These are phyloP conservation scores for Sciurus niger DNA, from an alignment of 2,113 vertebrate species.

Conservation along the genomic window DNA sequence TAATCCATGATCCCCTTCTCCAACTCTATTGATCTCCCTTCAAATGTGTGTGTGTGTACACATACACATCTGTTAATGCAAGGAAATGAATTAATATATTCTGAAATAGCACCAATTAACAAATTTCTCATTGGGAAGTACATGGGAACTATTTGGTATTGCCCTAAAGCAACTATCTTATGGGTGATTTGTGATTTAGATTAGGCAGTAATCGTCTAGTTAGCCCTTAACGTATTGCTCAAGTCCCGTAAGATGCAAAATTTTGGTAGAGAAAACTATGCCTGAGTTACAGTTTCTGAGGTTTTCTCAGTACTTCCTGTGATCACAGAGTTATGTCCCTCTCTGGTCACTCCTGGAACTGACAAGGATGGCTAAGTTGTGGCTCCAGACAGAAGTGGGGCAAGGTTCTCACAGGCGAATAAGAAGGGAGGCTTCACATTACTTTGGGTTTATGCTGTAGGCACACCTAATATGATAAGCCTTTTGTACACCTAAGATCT, in stretches of 20 bases:
- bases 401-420: not conserved
- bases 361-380: not conserved
- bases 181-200: not conserved
- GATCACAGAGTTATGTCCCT: not conserved
- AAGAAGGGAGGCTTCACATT: not conserved
- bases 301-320: not conserved
- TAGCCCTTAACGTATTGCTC: not conserved
- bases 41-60: no score
- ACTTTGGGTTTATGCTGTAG: not conserved
- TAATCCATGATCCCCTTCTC: no score
- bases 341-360: not conserved
- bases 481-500: not conserved
- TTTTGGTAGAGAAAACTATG: not conserved
- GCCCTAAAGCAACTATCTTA: slow-evolving; percentile 12
- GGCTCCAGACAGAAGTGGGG: not conserved
- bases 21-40: no score
- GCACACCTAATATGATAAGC: not conserved
- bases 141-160: not conserved
- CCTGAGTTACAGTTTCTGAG: not conserved
- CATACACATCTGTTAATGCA: not conserved
- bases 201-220: not conserved
- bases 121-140: not conserved
- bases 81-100: not conserved
- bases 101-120: not conserved
- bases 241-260: not conserved